Evolutionary conservation across 2,113 vertebrate genomes (phyloP).

Genomic region (Microtus oregoni): DNA sequence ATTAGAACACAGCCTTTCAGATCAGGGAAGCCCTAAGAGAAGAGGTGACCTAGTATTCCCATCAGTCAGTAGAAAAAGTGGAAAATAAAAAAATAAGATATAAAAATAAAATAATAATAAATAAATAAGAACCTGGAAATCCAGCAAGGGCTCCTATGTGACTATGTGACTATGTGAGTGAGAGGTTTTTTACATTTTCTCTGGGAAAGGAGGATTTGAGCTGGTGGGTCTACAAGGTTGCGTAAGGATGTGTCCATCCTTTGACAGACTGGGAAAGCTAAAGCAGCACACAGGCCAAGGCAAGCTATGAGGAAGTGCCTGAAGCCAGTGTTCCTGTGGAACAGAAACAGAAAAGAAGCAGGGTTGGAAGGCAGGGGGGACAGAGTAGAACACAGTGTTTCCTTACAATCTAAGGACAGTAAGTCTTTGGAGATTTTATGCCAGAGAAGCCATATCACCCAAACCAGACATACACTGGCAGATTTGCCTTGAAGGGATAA

Average conservation of each 20-base stretch:
- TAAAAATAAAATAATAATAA: no score
- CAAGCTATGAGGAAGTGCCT: not conserved
- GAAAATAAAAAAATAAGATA: not conserved
- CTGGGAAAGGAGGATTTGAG: not conserved
- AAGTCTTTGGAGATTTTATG: not conserved
- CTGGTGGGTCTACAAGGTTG: not conserved
- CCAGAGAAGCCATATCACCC: not conserved
- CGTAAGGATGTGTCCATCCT: not conserved
- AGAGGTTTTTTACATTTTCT: not conserved
- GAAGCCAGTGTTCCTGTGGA: not conserved
- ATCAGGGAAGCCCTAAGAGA: not conserved
- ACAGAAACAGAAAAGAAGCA: not conserved
- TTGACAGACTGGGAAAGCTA: not conserved
- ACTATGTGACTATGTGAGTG: not conserved
- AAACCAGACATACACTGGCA: not conserved
- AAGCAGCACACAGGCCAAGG: not conserved
- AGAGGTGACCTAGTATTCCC: not conserved
- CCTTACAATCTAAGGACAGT: not conserved
- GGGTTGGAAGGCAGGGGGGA: not conserved
- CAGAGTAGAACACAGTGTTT: not conserved
- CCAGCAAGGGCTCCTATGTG: not conserved
- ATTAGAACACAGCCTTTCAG: not conserved
- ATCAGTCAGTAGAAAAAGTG: not conserved
- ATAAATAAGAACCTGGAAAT: not conserved
- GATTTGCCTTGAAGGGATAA: slow-evolving; percentile 8